Conservation (phyloP, 2,888 invertebrate species). For the Atethmia centrago region DNA sequence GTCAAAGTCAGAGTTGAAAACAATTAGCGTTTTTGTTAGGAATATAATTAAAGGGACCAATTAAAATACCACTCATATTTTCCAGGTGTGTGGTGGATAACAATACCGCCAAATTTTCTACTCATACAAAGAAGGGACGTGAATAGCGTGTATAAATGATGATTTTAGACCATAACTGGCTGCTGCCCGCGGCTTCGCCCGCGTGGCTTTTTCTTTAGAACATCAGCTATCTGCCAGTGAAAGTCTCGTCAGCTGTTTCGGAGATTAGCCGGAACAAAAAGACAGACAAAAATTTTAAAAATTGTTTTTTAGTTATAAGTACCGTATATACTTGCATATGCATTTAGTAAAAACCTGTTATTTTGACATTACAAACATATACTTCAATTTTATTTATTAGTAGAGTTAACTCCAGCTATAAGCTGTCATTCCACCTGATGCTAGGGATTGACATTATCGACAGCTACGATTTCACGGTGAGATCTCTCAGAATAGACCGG, state of each 20-base stretch:
- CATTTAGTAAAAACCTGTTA: too few species aligned
- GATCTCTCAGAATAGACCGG: not conserved
- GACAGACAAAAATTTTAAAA: too few species aligned
- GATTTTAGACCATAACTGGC: too few species aligned
- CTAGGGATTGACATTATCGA: not conserved
- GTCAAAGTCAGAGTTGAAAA: constrained; percentile 26
- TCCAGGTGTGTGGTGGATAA: constrained; percentile 7
- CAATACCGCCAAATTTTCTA: not conserved
- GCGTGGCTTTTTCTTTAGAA: too few species aligned
- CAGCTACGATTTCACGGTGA: not conserved
- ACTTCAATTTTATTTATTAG: too few species aligned
- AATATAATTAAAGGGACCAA: constrained; percentile 16
- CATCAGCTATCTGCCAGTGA: too few species aligned
- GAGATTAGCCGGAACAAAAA: too few species aligned
- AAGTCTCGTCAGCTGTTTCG: too few species aligned
- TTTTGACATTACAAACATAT: too few species aligned
- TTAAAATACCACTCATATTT: constrained; percentile 37
- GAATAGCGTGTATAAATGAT: not conserved
- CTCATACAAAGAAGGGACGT: not conserved
- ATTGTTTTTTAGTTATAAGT: too few species aligned
- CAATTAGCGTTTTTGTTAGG: constrained; percentile 17
- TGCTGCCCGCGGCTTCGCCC: too few species aligned
- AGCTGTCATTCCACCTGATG: not conserved
- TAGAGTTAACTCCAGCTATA: not conserved
- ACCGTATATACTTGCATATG: too few species aligned